These are phyloP conservation scores for Lordiphosa clarofinis DNA, from an alignment of 1,140 invertebrate species.

Conservation along the genomic window DNA sequence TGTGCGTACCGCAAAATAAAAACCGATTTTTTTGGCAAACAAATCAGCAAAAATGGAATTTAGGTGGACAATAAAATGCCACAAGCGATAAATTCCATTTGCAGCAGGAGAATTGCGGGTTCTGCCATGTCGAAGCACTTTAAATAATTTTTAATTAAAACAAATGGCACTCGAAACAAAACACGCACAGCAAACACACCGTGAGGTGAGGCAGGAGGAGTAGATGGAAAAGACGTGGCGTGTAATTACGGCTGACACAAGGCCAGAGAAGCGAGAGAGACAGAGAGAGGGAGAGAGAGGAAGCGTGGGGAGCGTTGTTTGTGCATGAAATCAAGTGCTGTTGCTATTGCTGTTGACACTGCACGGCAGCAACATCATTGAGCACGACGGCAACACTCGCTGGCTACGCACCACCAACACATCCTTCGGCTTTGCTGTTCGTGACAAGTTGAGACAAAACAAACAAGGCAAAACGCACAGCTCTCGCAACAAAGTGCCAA, in stretches of 20 bases:
- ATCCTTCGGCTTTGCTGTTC: constrained; percentile 19
- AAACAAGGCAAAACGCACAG: constrained; percentile 39
- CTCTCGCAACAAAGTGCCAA: constrained; percentile 30
- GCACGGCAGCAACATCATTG: constrained; percentile 45
- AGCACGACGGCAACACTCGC: constrained; percentile 18
- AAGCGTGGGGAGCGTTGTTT: constrained; percentile 38
- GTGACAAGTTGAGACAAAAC: constrained; percentile 65
- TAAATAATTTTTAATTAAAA: constrained; percentile 77
- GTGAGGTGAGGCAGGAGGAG: constrained; percentile 13
- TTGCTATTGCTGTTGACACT: constrained; percentile 49
- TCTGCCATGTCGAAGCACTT: constrained; percentile 36
- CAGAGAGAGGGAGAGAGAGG: background rate
- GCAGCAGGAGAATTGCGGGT: constrained; percentile 9
- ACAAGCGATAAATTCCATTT: constrained; percentile 6
- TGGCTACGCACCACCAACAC: constrained; percentile 2
- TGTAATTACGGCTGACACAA: constrained; percentile 46
- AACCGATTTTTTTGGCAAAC: constrained; percentile 65
- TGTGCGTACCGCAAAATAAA: constrained; percentile 64
- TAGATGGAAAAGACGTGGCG: constrained; percentile 47
- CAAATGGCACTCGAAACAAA: constrained; percentile 71
- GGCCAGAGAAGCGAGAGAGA: constrained; percentile 1
- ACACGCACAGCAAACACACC: constrained; percentile 58
- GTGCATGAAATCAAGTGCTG: constrained; percentile 67
- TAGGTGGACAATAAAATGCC: constrained; percentile 55
- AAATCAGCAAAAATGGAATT: constrained; percentile 61